Base-by-base conservation (phyloP, 2,888 invertebrate species). In the Argynnis bischoffii region DNA sequence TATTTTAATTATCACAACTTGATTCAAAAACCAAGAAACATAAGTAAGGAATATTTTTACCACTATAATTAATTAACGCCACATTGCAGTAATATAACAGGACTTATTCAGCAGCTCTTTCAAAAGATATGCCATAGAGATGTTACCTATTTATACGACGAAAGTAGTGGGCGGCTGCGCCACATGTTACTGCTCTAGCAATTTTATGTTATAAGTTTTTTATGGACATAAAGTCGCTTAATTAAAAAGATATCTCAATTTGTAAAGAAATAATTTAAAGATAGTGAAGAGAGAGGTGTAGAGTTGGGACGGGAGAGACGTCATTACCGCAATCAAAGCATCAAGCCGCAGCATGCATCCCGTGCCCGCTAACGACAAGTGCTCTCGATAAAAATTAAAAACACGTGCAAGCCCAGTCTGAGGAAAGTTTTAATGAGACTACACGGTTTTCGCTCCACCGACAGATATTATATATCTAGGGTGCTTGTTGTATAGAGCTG, bases 321-420 rank as follows among this genome's bases (percentile, higher is more conserved):
- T 92, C 92, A 92, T 92, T 92, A 92, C 90, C 89, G 90, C 92
- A 92, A 92, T 92, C 92, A 92, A 92, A 92, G 91, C 88, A 80
- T 84, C 81, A 82, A 83, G 83, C 87, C 86, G 83, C 86, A 83
- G 84, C 81, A 80, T 80, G 81, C 75, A 74, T 74, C 75, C 74
- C 75, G 71, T 75, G 76, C 74, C 79, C 78, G 83, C 87, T 89
- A 89, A 90, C 90, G 89, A 90, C 81, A 87, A 92, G 92, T 81
- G 89, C 91, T 92, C 92, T 92, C 92, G 92, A 92, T 92, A 92
- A 92, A 92, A 92, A 92, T 92, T 92, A 92, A 92, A 92, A 92
- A 92, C 92, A 92, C 91, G 92, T 92, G 92, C 92, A 89, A 85
- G 86, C 88, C 86, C 87, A 86, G 89, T 85, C 90, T 86, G 88